Conservation (phyloP, 2,888 invertebrate species). For the Sialis fuliginosa region DNA sequence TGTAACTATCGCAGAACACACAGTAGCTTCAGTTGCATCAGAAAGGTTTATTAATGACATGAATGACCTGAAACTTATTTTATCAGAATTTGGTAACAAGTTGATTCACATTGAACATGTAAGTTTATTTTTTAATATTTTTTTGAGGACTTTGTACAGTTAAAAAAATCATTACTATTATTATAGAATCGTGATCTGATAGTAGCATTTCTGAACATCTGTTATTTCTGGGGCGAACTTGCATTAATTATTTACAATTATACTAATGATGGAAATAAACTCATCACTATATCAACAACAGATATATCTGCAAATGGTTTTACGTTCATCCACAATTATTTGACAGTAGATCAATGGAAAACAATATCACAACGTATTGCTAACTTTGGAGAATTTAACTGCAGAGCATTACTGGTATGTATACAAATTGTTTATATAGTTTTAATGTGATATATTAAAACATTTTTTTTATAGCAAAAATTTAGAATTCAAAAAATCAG, state of each 20-base stretch:
- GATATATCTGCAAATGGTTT: neutral
- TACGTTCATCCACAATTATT: conserved; percentile 11
- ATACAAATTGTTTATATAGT: neutral
- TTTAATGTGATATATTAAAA: neutral
- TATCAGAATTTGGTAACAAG: conserved; percentile 13
- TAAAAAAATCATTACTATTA: neutral
- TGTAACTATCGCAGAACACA: conserved; percentile 16
- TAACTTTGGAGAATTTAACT: conserved; percentile 12
- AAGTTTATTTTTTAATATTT: neutral
- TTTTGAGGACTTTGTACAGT: too few species aligned
- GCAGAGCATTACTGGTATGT: conserved; percentile 15
- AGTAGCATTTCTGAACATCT: conserved; percentile 11
- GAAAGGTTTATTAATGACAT: conserved; percentile 16
- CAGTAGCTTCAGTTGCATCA: conserved; percentile 11
- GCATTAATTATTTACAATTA: conserved; percentile 15
- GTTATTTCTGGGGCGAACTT: conserved; percentile 16
- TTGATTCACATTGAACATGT: conserved; percentile 9
- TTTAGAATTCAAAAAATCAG: neutral
- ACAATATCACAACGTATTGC: conserved; percentile 13
- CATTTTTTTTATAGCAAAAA: neutral
- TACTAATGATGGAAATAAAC: conserved; percentile 10
- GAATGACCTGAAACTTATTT: conserved; percentile 13
- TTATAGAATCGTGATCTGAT: conserved; percentile 11
- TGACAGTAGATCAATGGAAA: conserved; percentile 14
- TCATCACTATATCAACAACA: neutral